A percentile compares a stretch with the other conserved stretches of the same genome.
Evolutionary conservation across 2,113 vertebrate species (phyloP).

Genomic region (Micromys minutus): DNA sequence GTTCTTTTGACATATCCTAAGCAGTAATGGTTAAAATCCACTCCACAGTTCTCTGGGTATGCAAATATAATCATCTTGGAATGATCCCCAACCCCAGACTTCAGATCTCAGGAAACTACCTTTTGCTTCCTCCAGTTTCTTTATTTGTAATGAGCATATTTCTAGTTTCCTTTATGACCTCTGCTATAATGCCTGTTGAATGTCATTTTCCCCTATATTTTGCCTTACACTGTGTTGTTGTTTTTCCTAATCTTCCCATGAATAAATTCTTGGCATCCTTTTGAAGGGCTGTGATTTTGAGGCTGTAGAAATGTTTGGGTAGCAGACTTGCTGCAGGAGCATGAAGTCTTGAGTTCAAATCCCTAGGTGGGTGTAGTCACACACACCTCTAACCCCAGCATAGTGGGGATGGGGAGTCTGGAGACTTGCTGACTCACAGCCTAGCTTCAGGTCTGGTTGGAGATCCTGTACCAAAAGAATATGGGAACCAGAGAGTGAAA

Average conservation of each 20-base stretch:
- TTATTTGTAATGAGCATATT: not conserved
- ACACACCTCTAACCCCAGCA: too few species aligned
- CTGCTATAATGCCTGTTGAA: not conserved
- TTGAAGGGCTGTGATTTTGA: not conserved
- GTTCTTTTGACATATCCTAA: not conserved
- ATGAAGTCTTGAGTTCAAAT: not conserved
- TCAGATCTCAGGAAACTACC: not conserved
- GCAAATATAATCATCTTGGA: not conserved
- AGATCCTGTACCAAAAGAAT: not conserved
- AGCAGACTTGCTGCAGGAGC: not conserved
- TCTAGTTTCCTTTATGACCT: not conserved
- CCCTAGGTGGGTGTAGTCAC: too few species aligned
- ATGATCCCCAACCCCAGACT: rapidly evolving
- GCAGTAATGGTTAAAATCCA: not conserved
- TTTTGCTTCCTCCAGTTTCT: not conserved
- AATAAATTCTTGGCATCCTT: not conserved
- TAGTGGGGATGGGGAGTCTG: not conserved
- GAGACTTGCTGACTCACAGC: not conserved
- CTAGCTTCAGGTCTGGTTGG: not conserved
- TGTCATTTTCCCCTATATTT: not conserved
- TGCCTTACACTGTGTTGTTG: not conserved
- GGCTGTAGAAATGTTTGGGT: not conserved
- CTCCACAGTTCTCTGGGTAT: not conserved
- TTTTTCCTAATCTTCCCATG: not conserved
- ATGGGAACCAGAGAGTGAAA: not conserved